phyloP scores from a whole-genome alignment of 2,888 invertebrate species.

The Byasa hedistus region DNA sequence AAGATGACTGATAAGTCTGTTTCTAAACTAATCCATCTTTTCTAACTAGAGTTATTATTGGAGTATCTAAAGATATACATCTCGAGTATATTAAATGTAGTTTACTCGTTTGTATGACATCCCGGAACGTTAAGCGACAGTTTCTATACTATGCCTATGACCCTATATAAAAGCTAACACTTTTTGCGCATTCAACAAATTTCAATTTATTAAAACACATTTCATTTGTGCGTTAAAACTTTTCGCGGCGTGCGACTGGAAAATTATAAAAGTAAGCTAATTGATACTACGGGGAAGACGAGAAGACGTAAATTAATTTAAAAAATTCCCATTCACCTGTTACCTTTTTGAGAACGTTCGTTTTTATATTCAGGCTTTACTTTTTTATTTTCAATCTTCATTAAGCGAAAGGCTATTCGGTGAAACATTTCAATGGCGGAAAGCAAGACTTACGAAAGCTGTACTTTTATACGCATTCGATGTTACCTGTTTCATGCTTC shows the following conservation, averaged over 20 bases:
- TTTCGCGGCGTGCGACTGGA: conserved; percentile 13
- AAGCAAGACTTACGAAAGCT: neutral
- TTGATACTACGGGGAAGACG: conserved; percentile 20
- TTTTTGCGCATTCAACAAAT: neutral
- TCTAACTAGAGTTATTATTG: too few relatives aligned
- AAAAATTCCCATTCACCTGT: conserved; percentile 25
- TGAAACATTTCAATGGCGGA: conserved; percentile 5
- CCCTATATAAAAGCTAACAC: too few relatives aligned
- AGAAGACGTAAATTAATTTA: conserved; percentile 20
- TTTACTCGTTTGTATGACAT: too few relatives aligned
- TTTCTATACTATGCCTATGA: too few relatives aligned
- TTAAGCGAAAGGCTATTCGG: conserved; percentile 17
- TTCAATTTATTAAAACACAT: neutral
- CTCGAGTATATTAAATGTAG: too few relatives aligned
- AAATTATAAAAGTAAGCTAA: conserved; percentile 14
- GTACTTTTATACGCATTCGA: neutral
- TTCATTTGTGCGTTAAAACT: conserved; percentile 3
- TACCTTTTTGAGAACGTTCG: conserved; percentile 21
- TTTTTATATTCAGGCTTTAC: conserved; percentile 6
- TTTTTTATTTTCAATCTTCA: conserved; percentile 6
- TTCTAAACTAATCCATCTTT: too few relatives aligned
- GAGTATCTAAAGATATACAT: too few relatives aligned
- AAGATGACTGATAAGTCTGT: too few relatives aligned
- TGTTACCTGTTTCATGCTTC: neutral
- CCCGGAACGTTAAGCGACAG: too few relatives aligned